Evolutionary conservation across 2,113 vertebrate species (phyloP).

Genomic region (Gallinago undulata): DNA sequence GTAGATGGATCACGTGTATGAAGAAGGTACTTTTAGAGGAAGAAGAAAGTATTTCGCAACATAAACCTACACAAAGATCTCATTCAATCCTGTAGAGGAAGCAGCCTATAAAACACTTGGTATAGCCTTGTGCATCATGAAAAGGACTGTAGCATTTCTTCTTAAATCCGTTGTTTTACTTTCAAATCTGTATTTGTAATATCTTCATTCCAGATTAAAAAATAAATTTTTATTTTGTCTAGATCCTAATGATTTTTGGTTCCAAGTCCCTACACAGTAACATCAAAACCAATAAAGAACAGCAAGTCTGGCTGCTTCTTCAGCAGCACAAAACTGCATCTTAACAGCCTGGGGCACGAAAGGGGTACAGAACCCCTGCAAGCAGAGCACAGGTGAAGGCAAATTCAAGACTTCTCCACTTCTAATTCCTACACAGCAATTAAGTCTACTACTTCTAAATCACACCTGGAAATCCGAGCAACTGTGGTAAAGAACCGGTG

Average conservation of each 20-base stretch:
- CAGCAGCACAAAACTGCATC: background rate
- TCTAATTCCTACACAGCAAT: background rate
- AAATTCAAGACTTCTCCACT: background rate
- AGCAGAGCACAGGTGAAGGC: background rate
- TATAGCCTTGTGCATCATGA: background rate
- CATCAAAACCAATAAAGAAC: background rate
- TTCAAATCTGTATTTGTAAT: background rate
- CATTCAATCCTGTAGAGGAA: background rate
- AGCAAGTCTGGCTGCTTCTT: background rate
- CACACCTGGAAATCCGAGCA: background rate
- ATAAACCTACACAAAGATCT: slow-evolving; percentile 35
- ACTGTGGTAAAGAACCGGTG: background rate
- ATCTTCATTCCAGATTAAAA: background rate
- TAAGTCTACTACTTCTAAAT: background rate
- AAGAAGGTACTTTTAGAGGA: slow-evolving; percentile 35
- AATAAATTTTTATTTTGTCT: background rate
- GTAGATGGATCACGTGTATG: slow-evolving; percentile 21
- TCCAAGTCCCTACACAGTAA: background rate
- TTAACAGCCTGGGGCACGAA: background rate
- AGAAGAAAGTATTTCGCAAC: slow-evolving; percentile 45
- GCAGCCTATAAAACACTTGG: background rate
- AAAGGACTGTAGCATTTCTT: background rate
- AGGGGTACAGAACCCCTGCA: background rate
- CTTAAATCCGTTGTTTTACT: background rate
- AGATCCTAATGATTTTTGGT: background rate